Percentiles rank a stretch among this genome's conserved stretches.
phyloP scores from a whole-genome alignment of 2,113 vertebrate genomes.

The Pituophis catenifer region DNA sequence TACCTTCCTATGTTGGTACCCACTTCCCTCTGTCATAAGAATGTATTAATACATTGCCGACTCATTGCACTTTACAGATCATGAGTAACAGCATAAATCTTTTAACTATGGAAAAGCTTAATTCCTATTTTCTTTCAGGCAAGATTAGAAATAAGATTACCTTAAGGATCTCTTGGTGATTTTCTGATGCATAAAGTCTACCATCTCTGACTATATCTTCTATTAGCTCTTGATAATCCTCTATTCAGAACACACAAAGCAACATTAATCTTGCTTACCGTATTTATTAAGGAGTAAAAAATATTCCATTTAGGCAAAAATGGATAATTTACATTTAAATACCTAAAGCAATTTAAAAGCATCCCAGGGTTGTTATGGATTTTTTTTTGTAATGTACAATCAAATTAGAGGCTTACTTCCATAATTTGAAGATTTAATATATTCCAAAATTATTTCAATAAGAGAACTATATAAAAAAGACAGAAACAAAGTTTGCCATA shows the following conservation, averaged over 20 bases:
- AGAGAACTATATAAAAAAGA: conserved; percentile 8
- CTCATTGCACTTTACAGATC: background rate
- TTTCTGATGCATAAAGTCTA: conserved; percentile 95
- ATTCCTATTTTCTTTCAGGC: background rate
- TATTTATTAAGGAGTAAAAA: background rate
- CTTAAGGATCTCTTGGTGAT: conserved; percentile 99
- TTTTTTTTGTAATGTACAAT: background rate
- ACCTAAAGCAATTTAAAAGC: background rate
- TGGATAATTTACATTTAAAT: background rate
- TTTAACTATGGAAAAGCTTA: background rate
- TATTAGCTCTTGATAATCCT: conserved; percentile 97
- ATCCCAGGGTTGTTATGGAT: background rate
- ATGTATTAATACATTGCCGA: background rate
- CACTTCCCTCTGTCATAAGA: background rate
- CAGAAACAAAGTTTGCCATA: background rate
- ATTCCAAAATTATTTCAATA: conserved; percentile 18
- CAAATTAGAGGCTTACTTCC: background rate
- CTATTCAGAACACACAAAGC: conserved; percentile 70
- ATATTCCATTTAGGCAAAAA: background rate
- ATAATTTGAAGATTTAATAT: conserved; percentile 2
- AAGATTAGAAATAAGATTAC: conserved; percentile 53
- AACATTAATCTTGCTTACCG: conserved; percentile 25
- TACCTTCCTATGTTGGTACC: background rate
- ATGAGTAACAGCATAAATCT: background rate
- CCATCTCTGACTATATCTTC: conserved; percentile 98